Conservation (phyloP, 2,888 invertebrate species). For the Caenorhabditis angaria region DNA sequence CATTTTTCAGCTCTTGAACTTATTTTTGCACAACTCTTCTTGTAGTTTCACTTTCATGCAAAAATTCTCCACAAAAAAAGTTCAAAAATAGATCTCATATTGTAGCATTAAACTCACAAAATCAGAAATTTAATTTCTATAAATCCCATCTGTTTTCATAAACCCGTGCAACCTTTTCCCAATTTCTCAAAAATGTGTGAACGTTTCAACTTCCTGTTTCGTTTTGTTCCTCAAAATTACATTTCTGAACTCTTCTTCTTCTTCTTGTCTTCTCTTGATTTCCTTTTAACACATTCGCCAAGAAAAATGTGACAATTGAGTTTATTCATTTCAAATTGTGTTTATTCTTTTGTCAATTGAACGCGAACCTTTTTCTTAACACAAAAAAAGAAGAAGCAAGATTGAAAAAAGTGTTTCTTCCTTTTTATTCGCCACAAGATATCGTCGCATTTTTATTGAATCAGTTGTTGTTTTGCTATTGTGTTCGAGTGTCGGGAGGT, state of each 20-base stretch:
- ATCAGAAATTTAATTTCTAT: no score
- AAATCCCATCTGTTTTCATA: no score
- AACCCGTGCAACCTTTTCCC: no score
- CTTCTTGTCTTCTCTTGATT: background rate
- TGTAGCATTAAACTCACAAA: no score
- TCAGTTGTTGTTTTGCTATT: constrained; percentile 7
- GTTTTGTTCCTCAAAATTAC: no score
- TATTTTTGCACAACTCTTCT: no score
- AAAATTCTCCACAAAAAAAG: no score
- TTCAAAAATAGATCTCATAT: no score
- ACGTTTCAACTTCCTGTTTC: background rate
- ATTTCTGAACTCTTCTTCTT: background rate
- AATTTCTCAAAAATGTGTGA: no score
- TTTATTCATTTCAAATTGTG: constrained; percentile 1
- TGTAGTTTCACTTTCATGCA: no score
- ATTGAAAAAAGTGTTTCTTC: background rate
- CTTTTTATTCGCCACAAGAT: background rate
- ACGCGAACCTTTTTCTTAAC: background rate
- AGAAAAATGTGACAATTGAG: background rate
- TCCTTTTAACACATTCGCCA: background rate
- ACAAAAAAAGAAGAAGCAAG: background rate
- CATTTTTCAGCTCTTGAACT: no score
- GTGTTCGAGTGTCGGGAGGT: background rate
- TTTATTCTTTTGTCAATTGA: no score
- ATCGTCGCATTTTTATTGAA: background rate